These are phyloP conservation scores for Premnoplex brunnescens DNA, from an alignment of 2,797 vertebrate genomes.

Conservation along the genomic window DNA sequence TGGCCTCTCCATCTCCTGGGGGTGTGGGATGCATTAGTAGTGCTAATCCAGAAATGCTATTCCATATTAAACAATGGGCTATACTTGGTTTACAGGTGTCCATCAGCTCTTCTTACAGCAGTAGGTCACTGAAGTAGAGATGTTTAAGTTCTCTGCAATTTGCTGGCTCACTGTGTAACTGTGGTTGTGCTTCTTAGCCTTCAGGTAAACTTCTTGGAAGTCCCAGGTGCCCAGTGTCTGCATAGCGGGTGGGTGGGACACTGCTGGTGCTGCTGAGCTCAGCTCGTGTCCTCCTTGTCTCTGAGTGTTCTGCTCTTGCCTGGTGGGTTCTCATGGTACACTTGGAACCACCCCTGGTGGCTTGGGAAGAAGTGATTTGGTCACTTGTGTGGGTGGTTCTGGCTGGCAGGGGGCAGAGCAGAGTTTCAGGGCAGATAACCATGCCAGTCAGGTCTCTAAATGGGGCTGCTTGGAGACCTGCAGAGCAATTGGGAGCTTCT, in stretches of 20 bases:
- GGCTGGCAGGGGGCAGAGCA: background rate
- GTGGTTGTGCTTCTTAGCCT: background rate
- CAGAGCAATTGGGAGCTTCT: background rate
- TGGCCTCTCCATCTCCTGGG: background rate
- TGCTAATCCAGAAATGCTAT: background rate
- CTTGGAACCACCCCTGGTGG: background rate
- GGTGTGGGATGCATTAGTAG: background rate
- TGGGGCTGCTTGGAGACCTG: background rate
- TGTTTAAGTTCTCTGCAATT: background rate
- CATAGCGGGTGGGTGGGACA: background rate
- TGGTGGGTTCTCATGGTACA: background rate
- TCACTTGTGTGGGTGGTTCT: background rate
- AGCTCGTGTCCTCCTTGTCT: background rate
- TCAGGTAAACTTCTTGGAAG: background rate
- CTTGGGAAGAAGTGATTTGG: background rate
- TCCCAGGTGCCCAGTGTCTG: fast-evolving
- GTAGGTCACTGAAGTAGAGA: background rate
- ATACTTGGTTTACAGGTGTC: background rate
- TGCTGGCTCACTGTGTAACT: background rate
- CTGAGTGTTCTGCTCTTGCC: background rate
- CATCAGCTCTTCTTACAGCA: background rate
- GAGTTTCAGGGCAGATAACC: background rate
- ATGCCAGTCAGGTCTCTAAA: fast-evolving
- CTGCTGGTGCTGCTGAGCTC: background rate
- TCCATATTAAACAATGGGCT: background rate